Conservation (phyloP, 1,140 invertebrate species). For the Cydia strobilella region DNA sequence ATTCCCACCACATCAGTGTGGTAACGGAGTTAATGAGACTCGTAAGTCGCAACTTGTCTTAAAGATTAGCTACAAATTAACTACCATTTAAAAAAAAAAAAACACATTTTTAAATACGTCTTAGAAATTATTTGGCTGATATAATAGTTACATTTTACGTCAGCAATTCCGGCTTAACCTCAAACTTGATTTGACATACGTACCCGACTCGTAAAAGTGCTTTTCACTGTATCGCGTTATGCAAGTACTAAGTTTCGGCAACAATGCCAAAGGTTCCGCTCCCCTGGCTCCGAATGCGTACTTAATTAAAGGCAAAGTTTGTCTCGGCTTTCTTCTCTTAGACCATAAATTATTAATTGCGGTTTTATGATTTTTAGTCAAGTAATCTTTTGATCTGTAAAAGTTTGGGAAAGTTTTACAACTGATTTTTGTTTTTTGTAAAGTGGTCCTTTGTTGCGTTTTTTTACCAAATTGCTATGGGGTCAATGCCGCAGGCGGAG, state of each 20-base stretch:
- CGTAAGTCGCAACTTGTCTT: too few species aligned
- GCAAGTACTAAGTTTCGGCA: neutral
- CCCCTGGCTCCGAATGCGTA: constrained; percentile 20
- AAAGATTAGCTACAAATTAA: too few species aligned
- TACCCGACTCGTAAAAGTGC: constrained; percentile 34
- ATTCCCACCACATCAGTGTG: too few species aligned
- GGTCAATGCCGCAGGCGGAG: too few species aligned
- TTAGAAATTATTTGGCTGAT: too few species aligned
- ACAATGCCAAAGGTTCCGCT: constrained; percentile 24
- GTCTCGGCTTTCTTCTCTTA: neutral
- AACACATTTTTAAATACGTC: too few species aligned
- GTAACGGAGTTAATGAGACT: too few species aligned
- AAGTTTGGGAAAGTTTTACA: neutral
- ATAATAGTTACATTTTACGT: constrained; percentile 1
- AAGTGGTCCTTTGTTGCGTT: neutral
- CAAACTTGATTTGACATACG: constrained; percentile 21
- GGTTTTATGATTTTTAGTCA: constrained; percentile 27
- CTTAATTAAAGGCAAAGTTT: constrained; percentile 27
- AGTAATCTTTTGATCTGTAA: constrained; percentile 17
- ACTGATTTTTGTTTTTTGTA: neutral
- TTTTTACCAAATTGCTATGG: constrained; percentile 5
- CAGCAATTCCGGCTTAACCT: neutral
- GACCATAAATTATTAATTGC: constrained; percentile 22
- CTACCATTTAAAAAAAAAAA: too few species aligned
- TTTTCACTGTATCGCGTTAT: constrained; percentile 37